These are phyloP conservation scores for Pelosia muscerda DNA, from an alignment of 2,888 invertebrate genomes.

Conservation along the genomic window DNA sequence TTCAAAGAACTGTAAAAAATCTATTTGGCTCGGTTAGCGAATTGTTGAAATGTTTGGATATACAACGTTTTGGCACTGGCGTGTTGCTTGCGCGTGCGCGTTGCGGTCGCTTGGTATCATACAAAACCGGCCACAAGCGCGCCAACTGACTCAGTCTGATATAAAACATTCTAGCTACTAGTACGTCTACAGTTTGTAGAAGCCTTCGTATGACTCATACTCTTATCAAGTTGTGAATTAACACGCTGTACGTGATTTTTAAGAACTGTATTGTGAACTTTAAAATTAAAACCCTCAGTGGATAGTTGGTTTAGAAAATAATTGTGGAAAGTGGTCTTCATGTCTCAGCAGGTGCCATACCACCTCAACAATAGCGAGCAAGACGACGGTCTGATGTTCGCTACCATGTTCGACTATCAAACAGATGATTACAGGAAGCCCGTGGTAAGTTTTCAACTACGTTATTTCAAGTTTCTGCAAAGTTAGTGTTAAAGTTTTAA, in stretches of 20 bases:
- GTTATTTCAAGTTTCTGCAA: constrained; percentile 28
- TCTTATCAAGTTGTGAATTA: constrained; percentile 79
- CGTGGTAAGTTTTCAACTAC: constrained; percentile 70
- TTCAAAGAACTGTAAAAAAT: constrained; percentile 64
- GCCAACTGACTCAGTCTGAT: constrained; percentile 84
- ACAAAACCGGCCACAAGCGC: constrained; percentile 82
- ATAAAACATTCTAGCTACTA: constrained; percentile 82
- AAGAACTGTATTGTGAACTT: constrained; percentile 64
- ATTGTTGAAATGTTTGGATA: constrained; percentile 75
- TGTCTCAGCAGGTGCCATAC: constrained; percentile 89
- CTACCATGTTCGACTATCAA: constrained; percentile 86
- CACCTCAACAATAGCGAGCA: constrained; percentile 80
- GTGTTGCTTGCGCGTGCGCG: constrained; percentile 78
- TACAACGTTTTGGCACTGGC: constrained; percentile 65
- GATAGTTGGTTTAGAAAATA: constrained; percentile 70
- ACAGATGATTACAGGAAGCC: constrained; percentile 80
- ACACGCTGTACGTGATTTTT: constrained; percentile 63
- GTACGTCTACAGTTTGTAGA: constrained; percentile 72
- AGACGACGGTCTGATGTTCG: constrained; percentile 86
- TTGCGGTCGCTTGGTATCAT: constrained; percentile 67
- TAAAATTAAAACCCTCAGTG: constrained; percentile 60
- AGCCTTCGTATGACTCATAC: constrained; percentile 78
- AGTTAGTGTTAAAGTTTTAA: constrained; percentile 22
- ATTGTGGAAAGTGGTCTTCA: constrained; percentile 80
- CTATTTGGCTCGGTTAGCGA: constrained; percentile 75